Percentiles rank a stretch among this genome's conserved stretches.
Evolutionary conservation across 2,113 vertebrate genomes (phyloP).

Genomic region (Bufo bufo): DNA sequence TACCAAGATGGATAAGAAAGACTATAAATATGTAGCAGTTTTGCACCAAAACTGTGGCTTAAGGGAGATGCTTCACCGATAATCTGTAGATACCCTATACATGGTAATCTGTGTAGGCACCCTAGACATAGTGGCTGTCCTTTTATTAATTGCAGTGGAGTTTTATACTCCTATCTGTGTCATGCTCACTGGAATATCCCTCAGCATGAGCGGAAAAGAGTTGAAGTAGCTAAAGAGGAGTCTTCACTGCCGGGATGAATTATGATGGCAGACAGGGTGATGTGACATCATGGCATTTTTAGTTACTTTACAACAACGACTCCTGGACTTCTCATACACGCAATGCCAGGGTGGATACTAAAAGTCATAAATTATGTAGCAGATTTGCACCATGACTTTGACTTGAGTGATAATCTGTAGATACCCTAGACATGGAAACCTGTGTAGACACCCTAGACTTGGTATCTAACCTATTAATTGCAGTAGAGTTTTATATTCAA

Average conservation of each 20-base stretch:
- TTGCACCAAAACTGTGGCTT: not conserved
- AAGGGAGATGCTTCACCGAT: not conserved
- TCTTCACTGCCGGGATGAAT: not conserved
- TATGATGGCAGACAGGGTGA: conserved; percentile 36
- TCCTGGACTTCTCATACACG: not conserved
- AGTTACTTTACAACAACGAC: conserved; percentile 29
- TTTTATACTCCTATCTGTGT: not conserved
- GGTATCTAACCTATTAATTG: not conserved
- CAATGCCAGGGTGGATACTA: too few species aligned
- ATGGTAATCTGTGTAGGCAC: not conserved
- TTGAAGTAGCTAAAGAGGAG: not conserved
- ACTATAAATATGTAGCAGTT: not conserved
- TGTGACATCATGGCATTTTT: not conserved
- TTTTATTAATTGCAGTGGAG: not conserved
- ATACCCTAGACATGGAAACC: too few species aligned
- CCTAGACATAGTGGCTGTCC: not conserved
- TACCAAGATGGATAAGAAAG: too few species aligned
- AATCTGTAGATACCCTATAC: too few species aligned
- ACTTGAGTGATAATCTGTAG: too few species aligned
- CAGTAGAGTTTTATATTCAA: not conserved
- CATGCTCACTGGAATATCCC: not conserved
- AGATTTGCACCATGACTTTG: too few species aligned
- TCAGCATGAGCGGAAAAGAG: not conserved
- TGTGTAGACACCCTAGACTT: not conserved
- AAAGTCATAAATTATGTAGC: too few species aligned